A percentile compares a stretch with the other conserved stretches of the same genome.
These are phyloP conservation scores for Sabellastarte sp. DNA, from an alignment of 2,888 invertebrate species.

Conservation along the genomic window DNA sequence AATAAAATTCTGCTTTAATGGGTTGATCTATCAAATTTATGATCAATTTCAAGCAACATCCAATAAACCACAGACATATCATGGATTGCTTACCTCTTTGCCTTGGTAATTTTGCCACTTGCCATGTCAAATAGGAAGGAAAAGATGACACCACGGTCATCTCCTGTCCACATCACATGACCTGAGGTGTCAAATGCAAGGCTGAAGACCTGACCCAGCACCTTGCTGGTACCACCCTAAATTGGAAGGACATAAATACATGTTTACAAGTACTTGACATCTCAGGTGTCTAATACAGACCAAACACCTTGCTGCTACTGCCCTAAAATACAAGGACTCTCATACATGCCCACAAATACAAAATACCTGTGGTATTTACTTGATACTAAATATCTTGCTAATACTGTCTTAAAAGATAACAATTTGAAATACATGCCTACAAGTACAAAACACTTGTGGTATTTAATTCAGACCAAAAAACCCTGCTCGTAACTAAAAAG, in stretches of 20 bases:
- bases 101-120: constrained; percentile 70
- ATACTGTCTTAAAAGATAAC: too few relatives aligned
- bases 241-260: constrained; percentile 12
- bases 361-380: too few relatives aligned
- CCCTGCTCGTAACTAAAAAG: too few relatives aligned
- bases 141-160: constrained; percentile 73
- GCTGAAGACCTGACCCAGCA: constrained; percentile 66
- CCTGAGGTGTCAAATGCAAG: constrained; percentile 78
- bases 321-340: constrained; percentile 38
- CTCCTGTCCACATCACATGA: constrained; percentile 79
- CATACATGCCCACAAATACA: not conserved
- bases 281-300: constrained; percentile 73
- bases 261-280: too few relatives aligned
- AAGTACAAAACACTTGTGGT: too few relatives aligned
- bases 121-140: constrained; percentile 72
- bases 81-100: constrained; percentile 67
- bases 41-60: too few relatives aligned
- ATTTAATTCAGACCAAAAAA: too few relatives aligned
- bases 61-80: too few relatives aligned
- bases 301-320: constrained; percentile 64
- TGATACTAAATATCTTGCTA: too few relatives aligned
- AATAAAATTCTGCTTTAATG: too few relatives aligned
- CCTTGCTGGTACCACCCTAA: constrained; percentile 62
- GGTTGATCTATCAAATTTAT: too few relatives aligned
- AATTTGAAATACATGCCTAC: too few relatives aligned